Base-by-base conservation (phyloP, 2,113 vertebrate species). In the Sebastes schlegelii region DNA sequence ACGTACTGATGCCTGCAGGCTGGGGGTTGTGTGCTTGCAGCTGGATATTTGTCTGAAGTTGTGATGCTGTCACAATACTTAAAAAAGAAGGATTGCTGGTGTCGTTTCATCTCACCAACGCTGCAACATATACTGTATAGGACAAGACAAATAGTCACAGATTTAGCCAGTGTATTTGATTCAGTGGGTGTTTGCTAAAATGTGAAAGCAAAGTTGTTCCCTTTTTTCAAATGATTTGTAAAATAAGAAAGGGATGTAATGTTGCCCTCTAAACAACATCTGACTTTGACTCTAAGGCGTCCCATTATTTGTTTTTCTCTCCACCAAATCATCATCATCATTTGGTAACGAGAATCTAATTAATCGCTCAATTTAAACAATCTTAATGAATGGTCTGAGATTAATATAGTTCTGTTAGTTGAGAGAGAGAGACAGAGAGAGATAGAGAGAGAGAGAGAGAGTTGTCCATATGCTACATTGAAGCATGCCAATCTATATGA, bases 401-500 rank as follows among this genome's bases (percentile, higher is more conserved):
- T 34, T 4, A 34, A 34, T 34, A 34, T 34, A 34, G 34, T 75
- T 80, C 70, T 80, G 68, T 61, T 72, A 77, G 79, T 90, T 82
- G 61, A 69, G 46, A 65, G 12, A 77, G 81, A 52, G 76, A 81
- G 49, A 23, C 67, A 48, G 40, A 65, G 45, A 82, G 80, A 82
- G 81, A 64, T 23, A 55, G 73, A 69, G 70, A 66, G 45, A 52
- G 61, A 77, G 74, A 62, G 68, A 75, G 79, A 19, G 73, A 75
- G 26, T 26, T 26, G 26, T 26, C 26, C 26, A 26, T 26, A 26
- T 26, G 26, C 26, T 26, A 11, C 74, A 68, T 34, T 57, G 19
- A 70, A 66, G 78, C 60, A 80, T 71, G 79, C 48, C 6, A 74
- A 83, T 88, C 86, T 52, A 66, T 66, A 78, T 46, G 48, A 86